Base-by-base conservation (phyloP, 2,888 invertebrate species). In the Coelopa pilipes region DNA sequence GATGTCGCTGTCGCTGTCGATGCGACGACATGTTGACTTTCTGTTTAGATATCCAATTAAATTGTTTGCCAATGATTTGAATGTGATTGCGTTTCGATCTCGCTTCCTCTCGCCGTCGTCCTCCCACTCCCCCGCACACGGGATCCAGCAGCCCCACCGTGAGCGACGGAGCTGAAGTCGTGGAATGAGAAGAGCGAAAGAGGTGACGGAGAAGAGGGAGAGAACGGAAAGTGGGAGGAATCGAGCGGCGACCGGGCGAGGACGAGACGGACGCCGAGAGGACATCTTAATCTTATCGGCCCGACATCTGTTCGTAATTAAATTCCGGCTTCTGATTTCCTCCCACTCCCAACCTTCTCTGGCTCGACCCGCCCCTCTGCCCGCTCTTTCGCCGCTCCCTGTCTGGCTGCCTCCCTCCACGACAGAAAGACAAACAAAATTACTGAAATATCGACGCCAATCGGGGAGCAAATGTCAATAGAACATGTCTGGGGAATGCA, bases 41-140 rank as follows among this genome's bases (percentile, higher is more conserved):
- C 79, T 82, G 82, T 82, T 82, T 82, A 82, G 82, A 82, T 82
- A 83, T 82, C 80, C 82, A 82, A 83, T 82, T 82, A 82, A 82
- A 82, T 81, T 82, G 82, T 82, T 70, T 62, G 53, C 63, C 24
- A 70, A 62, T 70, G 53, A 70, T 63, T 63, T 62, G 45, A 63
- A 53, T 70, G 50, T 63, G 62, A 70, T 60, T 68, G 4, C 17
- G n/a, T 4, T 53, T 53, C 53, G 53, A 53, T 34, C 34, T 34
- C 34, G 34, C n/a, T n/a, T n/a, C n/a, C n/a, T n/a, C n/a, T n/a
- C n/a, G n/a, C n/a, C n/a, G n/a, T n/a, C n/a, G n/a, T n/a, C n/a
- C n/a, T n/a, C n/a, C n/a, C n/a, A n/a, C n/a, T n/a, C n/a, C n/a
- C n/a, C 34, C 34, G 7, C 34, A 2, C 34, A 34, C 34, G 34